Evolutionary conservation across 1,140 invertebrate genomes (phyloP).

Genomic region (Drosophila ogumai): DNA sequence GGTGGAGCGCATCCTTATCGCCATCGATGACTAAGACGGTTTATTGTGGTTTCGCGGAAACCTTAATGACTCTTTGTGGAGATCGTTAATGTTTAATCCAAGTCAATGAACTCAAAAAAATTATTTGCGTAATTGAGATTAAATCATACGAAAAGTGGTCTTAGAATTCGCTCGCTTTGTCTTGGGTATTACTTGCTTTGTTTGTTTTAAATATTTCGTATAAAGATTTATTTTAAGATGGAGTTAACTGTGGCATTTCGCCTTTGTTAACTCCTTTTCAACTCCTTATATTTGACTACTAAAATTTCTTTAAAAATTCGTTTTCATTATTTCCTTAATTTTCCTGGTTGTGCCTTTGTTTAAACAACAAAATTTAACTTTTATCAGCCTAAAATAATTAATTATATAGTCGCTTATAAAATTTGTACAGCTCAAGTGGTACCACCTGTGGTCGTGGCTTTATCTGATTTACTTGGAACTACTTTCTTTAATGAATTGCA

Average conservation of each 20-base stretch:
- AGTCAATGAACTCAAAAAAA: slow-evolving; percentile 7
- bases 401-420: slow-evolving; percentile 4
- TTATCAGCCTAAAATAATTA: slow-evolving; percentile 24
- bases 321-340: neutral
- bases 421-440: slow-evolving; percentile 23
- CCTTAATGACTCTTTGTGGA: slow-evolving; percentile 8
- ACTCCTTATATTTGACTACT: too few species aligned
- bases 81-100: slow-evolving; percentile 3
- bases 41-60: slow-evolving; percentile 8
- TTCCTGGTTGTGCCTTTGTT: neutral
- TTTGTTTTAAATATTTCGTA: neutral
- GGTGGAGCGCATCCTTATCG: slow-evolving; percentile 8
- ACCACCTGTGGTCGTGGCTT: slow-evolving; percentile 18
- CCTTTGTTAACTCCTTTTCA: too few species aligned
- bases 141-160: neutral
- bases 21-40: neutral
- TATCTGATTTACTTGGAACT: slow-evolving; percentile 16
- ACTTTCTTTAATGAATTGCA: slow-evolving; percentile 13
- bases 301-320: neutral
- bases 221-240: neutral
- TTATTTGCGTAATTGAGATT: slow-evolving; percentile 1
- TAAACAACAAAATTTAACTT: neutral
- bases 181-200: neutral
- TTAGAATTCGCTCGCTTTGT: neutral
- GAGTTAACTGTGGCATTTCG: neutral